Evolutionary conservation across 2,888 invertebrate species (phyloP), one percentile per base, ranked within the genome.

Genomic region (Drosophila siamana): DNA sequence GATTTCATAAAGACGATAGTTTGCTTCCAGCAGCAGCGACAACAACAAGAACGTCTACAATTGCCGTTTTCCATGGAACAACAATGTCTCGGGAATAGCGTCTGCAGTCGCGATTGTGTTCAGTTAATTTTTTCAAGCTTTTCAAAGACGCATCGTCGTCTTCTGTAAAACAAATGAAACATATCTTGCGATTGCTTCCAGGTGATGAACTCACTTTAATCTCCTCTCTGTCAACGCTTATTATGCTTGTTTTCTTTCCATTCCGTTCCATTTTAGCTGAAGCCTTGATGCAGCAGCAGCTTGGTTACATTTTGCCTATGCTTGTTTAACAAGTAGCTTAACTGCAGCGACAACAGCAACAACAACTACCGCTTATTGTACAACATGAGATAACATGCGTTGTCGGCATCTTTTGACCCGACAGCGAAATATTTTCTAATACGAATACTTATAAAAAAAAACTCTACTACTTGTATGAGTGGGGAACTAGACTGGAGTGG

Each of bases 241-340:
- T 2, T 30, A n/a, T 30, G n/a, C 1, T 7, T 43, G 26, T n/a
- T 5, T 16, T 8, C 11, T 22, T 46, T 8, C 30, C 43, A 3
- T 43, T 9, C n/a, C 13, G 2, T 19, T 47, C 38, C 47, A 9
- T 46, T 24, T 54, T 44, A 24, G 52, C 52, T 36, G 46, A 63
- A 44, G 55, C 33, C 15, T 64, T 63, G 64, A 26, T 28, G 36
- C 50, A 43, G 33, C 52, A 26, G 52, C 72, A 26, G 24, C 51
- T 67, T 69, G 60, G 44, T 48, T 41, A 52, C 50, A 47, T 51
- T 55, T 70, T 59, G 71, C 60, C 71, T 36, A 16, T 52, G 52
- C 73, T 61, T 77, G 66, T 76, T 77, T 22, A 63, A 68, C 78
- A 66, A 71, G 55, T 61, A 70, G 63, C 67, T 67, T 59, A 72